phyloP scores from a whole-genome alignment of 2,113 vertebrate species.

The Neolamprologus devosi region DNA sequence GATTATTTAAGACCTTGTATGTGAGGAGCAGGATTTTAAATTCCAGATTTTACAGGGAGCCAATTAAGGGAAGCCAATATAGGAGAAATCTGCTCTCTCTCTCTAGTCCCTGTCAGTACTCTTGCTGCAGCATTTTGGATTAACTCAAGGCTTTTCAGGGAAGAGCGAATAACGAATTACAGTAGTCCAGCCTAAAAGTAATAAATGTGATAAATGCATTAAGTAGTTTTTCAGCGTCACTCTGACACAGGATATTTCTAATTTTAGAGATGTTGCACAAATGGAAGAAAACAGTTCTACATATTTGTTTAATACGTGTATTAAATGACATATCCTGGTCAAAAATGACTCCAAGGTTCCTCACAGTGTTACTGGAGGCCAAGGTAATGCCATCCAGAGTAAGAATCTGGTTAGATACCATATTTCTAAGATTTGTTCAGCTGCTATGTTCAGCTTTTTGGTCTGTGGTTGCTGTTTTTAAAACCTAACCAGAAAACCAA shows the following conservation, averaged over 20 bases:
- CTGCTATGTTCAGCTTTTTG: neutral
- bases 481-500: neutral
- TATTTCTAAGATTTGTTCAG: neutral
- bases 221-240: neutral
- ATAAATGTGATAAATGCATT: neutral
- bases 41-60: neutral
- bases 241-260: neutral
- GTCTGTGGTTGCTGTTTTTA: neutral
- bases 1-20: neutral
- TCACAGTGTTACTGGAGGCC: neutral
- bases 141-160: neutral
- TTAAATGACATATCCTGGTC: neutral
- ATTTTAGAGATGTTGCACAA: neutral
- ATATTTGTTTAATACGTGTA: neutral
- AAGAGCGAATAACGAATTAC: neutral
- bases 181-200: neutral
- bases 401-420: neutral
- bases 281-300: neutral
- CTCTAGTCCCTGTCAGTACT: neutral
- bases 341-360: neutral
- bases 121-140: neutral
- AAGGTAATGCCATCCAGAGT: neutral
- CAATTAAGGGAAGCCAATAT: neutral
- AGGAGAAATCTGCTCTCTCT: neutral
- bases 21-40: neutral